phyloP scores from a whole-genome alignment of 2,797 vertebrate species.

The Mus caroli region DNA sequence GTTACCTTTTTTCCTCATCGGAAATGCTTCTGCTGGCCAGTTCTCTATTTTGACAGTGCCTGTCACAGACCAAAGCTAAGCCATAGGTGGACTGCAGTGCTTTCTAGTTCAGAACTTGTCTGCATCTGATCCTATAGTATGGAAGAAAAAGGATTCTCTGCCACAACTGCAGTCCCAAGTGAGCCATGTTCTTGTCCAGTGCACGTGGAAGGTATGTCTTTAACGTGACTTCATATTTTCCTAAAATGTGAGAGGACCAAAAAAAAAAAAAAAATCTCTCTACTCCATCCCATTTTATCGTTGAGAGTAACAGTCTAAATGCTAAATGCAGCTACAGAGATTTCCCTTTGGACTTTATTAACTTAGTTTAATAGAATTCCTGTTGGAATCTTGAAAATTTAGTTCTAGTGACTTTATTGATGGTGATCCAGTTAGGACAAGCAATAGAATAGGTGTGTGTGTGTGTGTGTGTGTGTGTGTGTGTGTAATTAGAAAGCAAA shows the following conservation, averaged over 20 bases:
- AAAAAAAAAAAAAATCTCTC: neutral
- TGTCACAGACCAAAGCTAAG: neutral
- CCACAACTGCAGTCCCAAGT: neutral
- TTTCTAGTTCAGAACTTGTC: neutral
- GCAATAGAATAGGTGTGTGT: neutral
- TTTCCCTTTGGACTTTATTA: conserved; percentile 66
- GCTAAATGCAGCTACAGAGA: neutral
- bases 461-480: neutral
- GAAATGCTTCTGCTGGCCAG: neutral
- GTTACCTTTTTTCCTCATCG: neutral
- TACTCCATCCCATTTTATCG: conserved; percentile 39
- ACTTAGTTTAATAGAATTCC: conserved; percentile 58
- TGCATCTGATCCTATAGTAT: neutral
- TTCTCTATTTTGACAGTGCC: conserved; percentile 12
- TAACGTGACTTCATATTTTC: conserved; percentile 6
- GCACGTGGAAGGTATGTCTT: neutral
- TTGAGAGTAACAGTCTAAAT: conserved; percentile 19
- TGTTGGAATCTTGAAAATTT: conserved; percentile 61
- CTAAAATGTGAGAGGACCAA: neutral
- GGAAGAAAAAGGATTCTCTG: neutral
- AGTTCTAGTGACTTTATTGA: neutral
- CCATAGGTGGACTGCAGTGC: neutral
- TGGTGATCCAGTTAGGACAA: conserved; percentile 5
- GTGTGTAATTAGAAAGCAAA: neutral
- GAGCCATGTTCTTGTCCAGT: neutral